A percentile compares a stretch with the other conserved stretches of the same genome.
Conservation (phyloP, 2,113 vertebrate species). For the Mesoclemmys tuberculata region DNA sequence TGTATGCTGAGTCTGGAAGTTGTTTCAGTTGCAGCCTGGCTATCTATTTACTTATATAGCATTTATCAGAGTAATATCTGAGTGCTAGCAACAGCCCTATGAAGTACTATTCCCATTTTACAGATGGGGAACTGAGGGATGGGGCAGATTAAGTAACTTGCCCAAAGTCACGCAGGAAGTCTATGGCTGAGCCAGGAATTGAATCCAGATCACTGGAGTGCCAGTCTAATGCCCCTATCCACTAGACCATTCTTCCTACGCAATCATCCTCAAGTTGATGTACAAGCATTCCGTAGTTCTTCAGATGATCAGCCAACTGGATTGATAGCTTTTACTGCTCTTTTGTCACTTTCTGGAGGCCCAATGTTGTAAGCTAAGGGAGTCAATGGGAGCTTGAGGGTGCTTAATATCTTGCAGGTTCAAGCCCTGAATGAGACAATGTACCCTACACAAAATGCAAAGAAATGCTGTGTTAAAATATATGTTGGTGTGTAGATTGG, state of each 20-base stretch:
- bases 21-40: fast-evolving
- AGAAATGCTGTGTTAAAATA: not conserved
- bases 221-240: not conserved
- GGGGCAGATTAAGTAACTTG: not conserved
- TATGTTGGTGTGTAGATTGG: not conserved
- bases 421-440: not conserved
- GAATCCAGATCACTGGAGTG: not conserved
- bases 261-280: not conserved
- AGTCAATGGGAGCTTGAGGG: not conserved
- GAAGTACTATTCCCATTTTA: fast-evolving
- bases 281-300: not conserved
- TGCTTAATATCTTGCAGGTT: not conserved
- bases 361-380: not conserved
- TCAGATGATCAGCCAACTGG: not conserved
- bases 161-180: not conserved
- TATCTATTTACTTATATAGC: too few species aligned
- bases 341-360: not conserved
- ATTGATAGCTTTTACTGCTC: too few species aligned
- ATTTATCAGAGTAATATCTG: not conserved
- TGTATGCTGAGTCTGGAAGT: not conserved
- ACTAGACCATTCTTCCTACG: not conserved
- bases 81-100: fast-evolving
- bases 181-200: not conserved
- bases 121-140: not conserved
- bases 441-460: not conserved